Evolutionary conservation across 2,888 invertebrate species (phyloP), one percentile per base, ranked within the genome.

Genomic region (Acrobasis repandana): DNA sequence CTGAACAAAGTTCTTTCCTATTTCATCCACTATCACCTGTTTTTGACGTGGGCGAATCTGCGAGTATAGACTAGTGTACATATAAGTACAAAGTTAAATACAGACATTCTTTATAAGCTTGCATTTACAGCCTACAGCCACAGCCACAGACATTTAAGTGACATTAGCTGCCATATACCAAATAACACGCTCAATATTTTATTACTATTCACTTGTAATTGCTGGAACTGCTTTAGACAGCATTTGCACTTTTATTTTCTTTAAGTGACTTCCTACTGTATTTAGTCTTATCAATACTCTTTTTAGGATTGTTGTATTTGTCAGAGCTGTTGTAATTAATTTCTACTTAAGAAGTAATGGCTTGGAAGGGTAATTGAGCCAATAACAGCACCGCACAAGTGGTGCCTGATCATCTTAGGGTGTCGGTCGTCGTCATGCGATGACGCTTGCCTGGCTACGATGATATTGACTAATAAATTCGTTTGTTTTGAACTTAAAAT

Each of bases 391-490:
- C 38, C 9, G 15, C 38, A 38, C 38, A 18, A 43, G 18, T 54
- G 54, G 16, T 50, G 20, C 20, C 20, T 28, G 20, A 50, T 38
- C 16, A 38, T 54, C 38, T 11, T 20, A 20, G 20, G 14, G 50
- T 16, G 38, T 38, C 54, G 54, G 38, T 38, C 38, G 54, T 20
- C 54, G 38, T 38, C 36, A 16, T 54, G 54, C 36, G 18, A 54
- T n/a, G 54, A 54, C 54, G 54, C 54, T 18, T 43, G 20, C 15
- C 20, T 54, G 38, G 38, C 14, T 18, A 18, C 14, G 4, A 38
- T 54, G 16, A 20, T 10, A 20, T 18, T 38, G 14, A 38, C 10
- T 8, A 8, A 8, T 4, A 54, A 43, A 43, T 10, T 54, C 18
- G 54, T 11, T 15, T 38, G n/a, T 43, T 43, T 43, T 43, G 43